These are phyloP conservation scores for Drosophila pegasa DNA, from an alignment of 2,888 invertebrate species.

Conservation along the genomic window DNA sequence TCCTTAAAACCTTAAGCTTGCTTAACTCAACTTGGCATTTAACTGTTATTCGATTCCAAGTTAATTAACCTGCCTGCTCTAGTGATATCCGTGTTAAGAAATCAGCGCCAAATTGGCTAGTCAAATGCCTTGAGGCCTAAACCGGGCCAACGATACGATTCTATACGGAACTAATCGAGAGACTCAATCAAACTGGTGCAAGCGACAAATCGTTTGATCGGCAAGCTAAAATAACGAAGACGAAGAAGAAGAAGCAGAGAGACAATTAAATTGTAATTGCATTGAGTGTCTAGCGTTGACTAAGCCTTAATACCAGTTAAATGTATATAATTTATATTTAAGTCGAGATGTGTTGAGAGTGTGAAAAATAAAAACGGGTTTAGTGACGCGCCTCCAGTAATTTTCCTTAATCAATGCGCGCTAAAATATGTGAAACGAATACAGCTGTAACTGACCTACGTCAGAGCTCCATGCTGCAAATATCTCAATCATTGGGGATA, in stretches of 20 bases:
- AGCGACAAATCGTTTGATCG: conserved; percentile 1
- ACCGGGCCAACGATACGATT: conserved; percentile 26
- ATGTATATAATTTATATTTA: conserved; percentile 51
- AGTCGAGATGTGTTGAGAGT: conserved; percentile 43
- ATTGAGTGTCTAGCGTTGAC: conserved; percentile 23
- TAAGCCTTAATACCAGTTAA: conserved; percentile 56
- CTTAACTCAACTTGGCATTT: not conserved
- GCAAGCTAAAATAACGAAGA: not conserved
- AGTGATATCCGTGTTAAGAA: not conserved
- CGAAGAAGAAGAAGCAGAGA: conserved; percentile 4
- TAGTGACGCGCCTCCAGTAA: conserved; percentile 49
- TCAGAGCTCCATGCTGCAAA: conserved; percentile 22
- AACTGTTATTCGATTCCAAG: not conserved
- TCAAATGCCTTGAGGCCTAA: not conserved
- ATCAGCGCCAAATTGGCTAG: not conserved
- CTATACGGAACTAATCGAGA: conserved; percentile 50
- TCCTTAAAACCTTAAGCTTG: not conserved
- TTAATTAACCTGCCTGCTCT: conserved; percentile 7
- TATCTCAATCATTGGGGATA: conserved; percentile 1
- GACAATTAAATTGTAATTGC: conserved; percentile 64
- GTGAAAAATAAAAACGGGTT: conserved; percentile 64
- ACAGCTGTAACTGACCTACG: conserved; percentile 51
- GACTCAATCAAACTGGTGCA: conserved; percentile 11
- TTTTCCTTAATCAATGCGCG: conserved; percentile 68
- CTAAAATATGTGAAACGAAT: conserved; percentile 50